Evolutionary conservation across 2,797 vertebrate genomes (phyloP), one percentile per base, ranked within the genome.

Genomic region (Paedocypris micromegethes): DNA sequence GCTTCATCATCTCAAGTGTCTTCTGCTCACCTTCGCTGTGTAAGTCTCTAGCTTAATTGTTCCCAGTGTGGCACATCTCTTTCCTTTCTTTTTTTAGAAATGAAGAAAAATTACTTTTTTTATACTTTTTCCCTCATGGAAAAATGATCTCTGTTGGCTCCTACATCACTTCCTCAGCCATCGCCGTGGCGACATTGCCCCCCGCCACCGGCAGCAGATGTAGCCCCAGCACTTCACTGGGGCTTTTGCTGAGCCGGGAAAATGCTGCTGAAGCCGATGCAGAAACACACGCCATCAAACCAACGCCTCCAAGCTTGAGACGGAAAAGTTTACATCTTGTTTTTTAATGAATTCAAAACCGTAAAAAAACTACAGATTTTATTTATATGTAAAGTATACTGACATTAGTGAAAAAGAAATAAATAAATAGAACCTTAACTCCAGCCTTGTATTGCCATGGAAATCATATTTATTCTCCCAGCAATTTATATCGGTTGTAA

Each of bases 181-280:
- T 59, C 57, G 39, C 54, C 55, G 63, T 70, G 55, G 76, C 61
- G 74, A 76, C 72, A 71, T 44, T 50, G 70, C 80, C 74, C 80
- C 76, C 76, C 62, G 51, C 74, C 74, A 68, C 62, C 59, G 80
- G 75, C 81, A 86, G 80, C 88, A 88, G 87, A 87, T 86, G 86
- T 57, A 88, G 70, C 76, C 83, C 75, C 73, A 80, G 79, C 79
- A 80, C 81, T 83, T 77, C 73, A 50, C 79, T 59, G 68, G 74
- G 76, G 62, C 58, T 86, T 75, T 62, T 75, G 74, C 72, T 77
- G 77, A 72, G 73, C 64, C 40, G 52, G 50, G 40, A 48, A 66
- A 69, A 73, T 9, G 3, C 46, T 1, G 9, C 52, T 57, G 60
- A 54, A 68, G 63, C 54, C 3, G 7, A 59, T 48, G 45, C 44